Evolutionary conservation across 2,888 invertebrate genomes (phyloP).

Genomic region (Diaprepes abbreviatus): DNA sequence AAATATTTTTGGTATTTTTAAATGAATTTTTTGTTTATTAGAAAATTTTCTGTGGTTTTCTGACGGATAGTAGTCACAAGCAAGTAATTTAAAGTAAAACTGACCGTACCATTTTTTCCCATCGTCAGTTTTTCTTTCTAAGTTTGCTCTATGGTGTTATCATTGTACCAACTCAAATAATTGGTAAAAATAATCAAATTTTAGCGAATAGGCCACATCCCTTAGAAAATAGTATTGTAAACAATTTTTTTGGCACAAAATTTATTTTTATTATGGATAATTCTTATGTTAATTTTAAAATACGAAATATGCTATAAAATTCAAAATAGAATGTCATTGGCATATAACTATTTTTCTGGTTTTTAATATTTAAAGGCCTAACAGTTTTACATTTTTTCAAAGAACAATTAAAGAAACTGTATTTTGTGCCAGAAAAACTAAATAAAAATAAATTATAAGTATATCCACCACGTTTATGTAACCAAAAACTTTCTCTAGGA

Average conservation of each 20-base stretch:
- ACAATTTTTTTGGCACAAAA: slow-evolving; percentile 29
- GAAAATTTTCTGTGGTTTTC: slow-evolving; percentile 24
- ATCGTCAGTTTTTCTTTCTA: not conserved
- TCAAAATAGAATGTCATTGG: too few species aligned
- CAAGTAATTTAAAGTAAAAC: not conserved
- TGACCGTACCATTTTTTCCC: not conserved
- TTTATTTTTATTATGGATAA: too few species aligned
- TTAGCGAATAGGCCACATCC: slow-evolving; percentile 45
- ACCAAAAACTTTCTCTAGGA: slow-evolving; percentile 47
- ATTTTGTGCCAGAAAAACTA: slow-evolving; percentile 39
- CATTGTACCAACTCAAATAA: slow-evolving; percentile 36
- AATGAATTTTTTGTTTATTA: not conserved
- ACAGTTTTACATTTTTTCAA: not conserved
- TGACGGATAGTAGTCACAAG: slow-evolving; percentile 22
- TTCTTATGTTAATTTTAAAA: too few species aligned
- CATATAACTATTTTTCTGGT: too few species aligned
- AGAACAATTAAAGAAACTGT: not conserved
- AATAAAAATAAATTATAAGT: slow-evolving; percentile 48
- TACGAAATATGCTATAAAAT: too few species aligned
- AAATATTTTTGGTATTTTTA: too few species aligned
- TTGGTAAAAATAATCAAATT: slow-evolving; percentile 38
- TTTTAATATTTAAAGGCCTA: slow-evolving; percentile 30
- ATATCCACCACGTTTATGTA: slow-evolving; percentile 47
- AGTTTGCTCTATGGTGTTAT: slow-evolving; percentile 28
- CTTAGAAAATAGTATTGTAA: slow-evolving; percentile 36